These are phyloP conservation scores for Asobara japonica DNA, from an alignment of 1,140 invertebrate species.

Conservation along the genomic window DNA sequence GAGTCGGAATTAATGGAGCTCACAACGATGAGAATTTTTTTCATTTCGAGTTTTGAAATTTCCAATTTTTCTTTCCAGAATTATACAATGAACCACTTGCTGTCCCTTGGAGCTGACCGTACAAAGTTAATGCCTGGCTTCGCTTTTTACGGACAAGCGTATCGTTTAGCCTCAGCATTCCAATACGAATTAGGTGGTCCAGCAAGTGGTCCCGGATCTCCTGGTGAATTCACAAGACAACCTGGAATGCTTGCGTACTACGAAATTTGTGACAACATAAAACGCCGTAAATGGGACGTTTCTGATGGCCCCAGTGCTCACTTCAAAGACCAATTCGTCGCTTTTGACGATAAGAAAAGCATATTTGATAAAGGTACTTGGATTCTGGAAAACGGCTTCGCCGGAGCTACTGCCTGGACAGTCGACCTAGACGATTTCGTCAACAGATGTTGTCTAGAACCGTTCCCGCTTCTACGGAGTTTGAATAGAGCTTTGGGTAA, in stretches of 20 bases:
- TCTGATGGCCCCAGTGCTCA: constrained; percentile 80
- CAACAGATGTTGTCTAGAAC: constrained; percentile 81
- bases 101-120: constrained; percentile 77
- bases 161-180: constrained; percentile 70
- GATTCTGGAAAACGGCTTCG: constrained; percentile 75
- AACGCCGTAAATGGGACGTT: constrained; percentile 52
- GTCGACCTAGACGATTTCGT: constrained; percentile 91
- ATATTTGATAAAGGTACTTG: constrained; percentile 81
- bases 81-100: constrained; percentile 76
- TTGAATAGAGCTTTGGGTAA: constrained; percentile 78
- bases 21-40: background rate
- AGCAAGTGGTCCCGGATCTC: constrained; percentile 76
- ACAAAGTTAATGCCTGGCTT: constrained; percentile 87
- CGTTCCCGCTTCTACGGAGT: constrained; percentile 78
- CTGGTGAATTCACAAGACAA: constrained; percentile 87
- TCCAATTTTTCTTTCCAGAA: constrained; percentile 19
- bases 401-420: constrained; percentile 89
- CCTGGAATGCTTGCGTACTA: constrained; percentile 90
- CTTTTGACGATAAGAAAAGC: constrained; percentile 85
- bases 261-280: constrained; percentile 85
- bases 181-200: constrained; percentile 64
- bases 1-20: constrained; percentile 15
- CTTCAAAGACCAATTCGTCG: constrained; percentile 87
- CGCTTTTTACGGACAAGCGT: constrained; percentile 90
- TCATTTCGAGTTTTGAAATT: background rate